Conservation (phyloP, 2,113 vertebrate species). For the Solea senegalensis region DNA sequence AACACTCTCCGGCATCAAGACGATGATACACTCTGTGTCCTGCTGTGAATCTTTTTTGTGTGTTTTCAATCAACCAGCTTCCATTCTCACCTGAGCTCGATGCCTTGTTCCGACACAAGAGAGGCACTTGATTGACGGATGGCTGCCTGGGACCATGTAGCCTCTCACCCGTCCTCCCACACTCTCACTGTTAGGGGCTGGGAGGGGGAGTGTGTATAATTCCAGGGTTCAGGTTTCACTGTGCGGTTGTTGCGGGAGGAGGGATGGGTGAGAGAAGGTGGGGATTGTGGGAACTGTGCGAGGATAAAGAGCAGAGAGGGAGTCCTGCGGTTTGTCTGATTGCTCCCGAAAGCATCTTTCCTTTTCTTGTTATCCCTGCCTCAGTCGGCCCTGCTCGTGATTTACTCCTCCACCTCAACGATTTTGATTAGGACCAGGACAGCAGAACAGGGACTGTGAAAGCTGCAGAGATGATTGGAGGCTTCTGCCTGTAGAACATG, state of each 20-base stretch:
- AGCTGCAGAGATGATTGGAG: conserved; percentile 50
- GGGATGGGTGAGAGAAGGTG: conserved; percentile 58
- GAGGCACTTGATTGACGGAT: conserved; percentile 47
- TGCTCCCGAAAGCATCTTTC: conserved; percentile 67
- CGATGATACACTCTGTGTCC: not conserved
- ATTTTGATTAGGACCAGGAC: conserved; percentile 43
- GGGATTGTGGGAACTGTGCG: conserved; percentile 68
- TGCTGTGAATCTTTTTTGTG: conserved; percentile 22
- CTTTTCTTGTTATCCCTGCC: conserved; percentile 64
- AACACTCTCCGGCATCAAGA: conserved; percentile 12
- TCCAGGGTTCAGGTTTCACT: conserved; percentile 80
- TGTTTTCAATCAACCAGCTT: conserved; percentile 31
- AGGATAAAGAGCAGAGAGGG: conserved; percentile 74
- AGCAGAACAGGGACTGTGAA: conserved; percentile 48
- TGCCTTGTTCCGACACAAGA: conserved; percentile 7
- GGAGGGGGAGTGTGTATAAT: conserved; percentile 60
- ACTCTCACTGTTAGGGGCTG: conserved; percentile 55
- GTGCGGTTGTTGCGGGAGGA: conserved; percentile 72
- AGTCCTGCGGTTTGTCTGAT: conserved; percentile 68
- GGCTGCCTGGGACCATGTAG: conserved; percentile 34
- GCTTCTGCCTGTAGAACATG: conserved; percentile 46
- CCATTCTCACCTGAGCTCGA: not conserved
- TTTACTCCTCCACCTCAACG: conserved; percentile 59
- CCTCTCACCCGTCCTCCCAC: conserved; percentile 58
- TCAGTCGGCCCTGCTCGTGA: conserved; percentile 50